Evolutionary conservation across 2,888 invertebrate genomes (phyloP).

Genomic region (Frankliniella fusca): DNA sequence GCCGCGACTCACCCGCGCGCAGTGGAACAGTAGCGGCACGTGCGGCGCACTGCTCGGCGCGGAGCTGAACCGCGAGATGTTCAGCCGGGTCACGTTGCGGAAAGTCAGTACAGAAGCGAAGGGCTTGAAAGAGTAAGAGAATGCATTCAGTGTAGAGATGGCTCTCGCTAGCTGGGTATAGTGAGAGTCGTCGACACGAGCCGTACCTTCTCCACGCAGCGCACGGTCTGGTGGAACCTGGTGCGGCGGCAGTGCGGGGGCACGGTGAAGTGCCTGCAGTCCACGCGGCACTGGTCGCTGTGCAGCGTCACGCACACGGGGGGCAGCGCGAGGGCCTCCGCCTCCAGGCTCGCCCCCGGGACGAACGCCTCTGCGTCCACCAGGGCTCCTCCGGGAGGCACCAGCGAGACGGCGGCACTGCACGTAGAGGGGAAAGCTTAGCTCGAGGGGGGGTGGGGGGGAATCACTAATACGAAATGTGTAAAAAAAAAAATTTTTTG

Average conservation of each 20-base stretch:
- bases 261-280: not conserved
- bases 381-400: not conserved
- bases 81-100: not conserved
- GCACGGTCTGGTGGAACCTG: not conserved
- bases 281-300: slow-evolving; percentile 11
- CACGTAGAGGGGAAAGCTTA: not conserved
- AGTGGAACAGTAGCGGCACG: not conserved
- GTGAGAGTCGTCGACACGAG: not conserved
- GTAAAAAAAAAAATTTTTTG: no score
- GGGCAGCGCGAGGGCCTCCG: not conserved
- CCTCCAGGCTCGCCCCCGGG: no score
- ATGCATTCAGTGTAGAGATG: not conserved
- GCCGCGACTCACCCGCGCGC: not conserved
- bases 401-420: not conserved
- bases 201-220: not conserved
- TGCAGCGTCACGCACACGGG: not conserved
- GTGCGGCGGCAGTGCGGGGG: not conserved
- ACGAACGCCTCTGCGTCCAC: no score
- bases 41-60: not conserved
- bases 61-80: not conserved
- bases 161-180: not conserved
- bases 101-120: not conserved
- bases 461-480: no score
- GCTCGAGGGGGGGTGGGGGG: no score
- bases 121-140: not conserved